phyloP scores from a whole-genome alignment of 2,888 invertebrate species.

The Cryptosula pallasiana region DNA sequence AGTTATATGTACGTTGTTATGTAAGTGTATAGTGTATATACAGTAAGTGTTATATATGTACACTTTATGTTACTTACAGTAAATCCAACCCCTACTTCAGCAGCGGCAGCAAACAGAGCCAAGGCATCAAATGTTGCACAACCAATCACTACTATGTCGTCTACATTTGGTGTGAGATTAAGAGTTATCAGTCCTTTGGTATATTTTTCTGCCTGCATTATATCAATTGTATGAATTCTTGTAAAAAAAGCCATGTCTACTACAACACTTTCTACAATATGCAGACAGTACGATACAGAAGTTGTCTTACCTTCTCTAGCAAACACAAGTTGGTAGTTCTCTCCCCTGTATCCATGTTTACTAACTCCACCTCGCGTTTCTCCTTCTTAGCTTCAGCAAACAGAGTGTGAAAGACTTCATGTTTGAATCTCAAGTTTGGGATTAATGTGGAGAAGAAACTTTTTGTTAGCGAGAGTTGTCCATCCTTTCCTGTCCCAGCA shows the following conservation, averaged over 20 bases:
- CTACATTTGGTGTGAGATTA: not conserved
- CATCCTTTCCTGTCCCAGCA: too few species aligned
- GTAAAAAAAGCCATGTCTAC: too few species aligned
- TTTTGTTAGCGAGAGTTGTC: not conserved
- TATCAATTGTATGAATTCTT: too few species aligned
- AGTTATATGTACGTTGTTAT: too few species aligned
- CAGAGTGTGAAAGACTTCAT: not conserved
- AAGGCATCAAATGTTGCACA: not conserved
- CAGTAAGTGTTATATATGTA: too few species aligned
- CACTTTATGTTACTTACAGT: too few species aligned
- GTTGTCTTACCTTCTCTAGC: not conserved
- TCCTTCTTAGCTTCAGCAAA: not conserved
- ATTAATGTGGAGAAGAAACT: not conserved
- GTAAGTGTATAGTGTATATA: too few species aligned
- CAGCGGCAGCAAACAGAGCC: slow-evolving; percentile 8
- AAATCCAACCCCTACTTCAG: not conserved
- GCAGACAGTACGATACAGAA: too few species aligned
- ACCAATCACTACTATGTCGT: not conserved
- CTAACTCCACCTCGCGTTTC: not conserved
- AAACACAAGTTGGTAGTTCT: not conserved
- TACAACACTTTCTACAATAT: too few species aligned
- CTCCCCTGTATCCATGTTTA: not conserved
- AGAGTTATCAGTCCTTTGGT: not conserved
- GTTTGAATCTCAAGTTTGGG: not conserved
- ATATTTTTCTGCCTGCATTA: not conserved